Evolutionary conservation across 2,797 vertebrate genomes (phyloP), one percentile per base, ranked within the genome.

Genomic region (Chelmon rostratus): DNA sequence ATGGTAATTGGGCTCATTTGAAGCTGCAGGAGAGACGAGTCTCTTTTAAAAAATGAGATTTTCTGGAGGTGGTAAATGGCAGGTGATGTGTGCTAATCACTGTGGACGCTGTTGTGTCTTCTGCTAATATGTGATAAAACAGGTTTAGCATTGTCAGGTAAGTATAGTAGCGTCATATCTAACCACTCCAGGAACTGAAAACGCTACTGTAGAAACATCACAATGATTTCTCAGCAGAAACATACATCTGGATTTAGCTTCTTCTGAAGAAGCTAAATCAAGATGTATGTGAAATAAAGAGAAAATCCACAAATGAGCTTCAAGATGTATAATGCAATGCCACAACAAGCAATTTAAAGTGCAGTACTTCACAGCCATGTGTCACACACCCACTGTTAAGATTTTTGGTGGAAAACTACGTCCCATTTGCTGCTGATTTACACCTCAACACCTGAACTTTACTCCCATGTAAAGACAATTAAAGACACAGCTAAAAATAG

Each of bases 141-240:
- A 46, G 8, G 15, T 61, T 56, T 46, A 42, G 10, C 25, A 38
- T 6, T 44, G 25, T 12, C 19, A 18, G 33, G 50, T 28, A 52
- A 52, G 23, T 33, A 19, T 10, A 53, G 69, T 44, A 58, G 46
- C 12, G 70, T 50, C 71, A 42, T 38, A 10, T 38, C 31, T 40
- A 18, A n/a, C n/a, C 12, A 59, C 15, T 65, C n/a, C 12, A 59
- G 40, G 35, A 73, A 38, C 38, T 67, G 19, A 18, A 73, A 68
- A 72, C 50, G 56, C 10, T 12, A 37, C 21, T 8, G 42, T 3
- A 23, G n/a, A 71, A 61, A 42, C 42, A 23, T 28, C 2, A n/a
- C 33, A 59, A 16, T 53, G 4, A 59, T 44, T 68, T 35, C 23
- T 35, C 19, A 31, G 54, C 35, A 28, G 40, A 25, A 33, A n/a